Conservation (phyloP, 2,797 vertebrate genomes). For the Rhinoraja longicauda region DNA sequence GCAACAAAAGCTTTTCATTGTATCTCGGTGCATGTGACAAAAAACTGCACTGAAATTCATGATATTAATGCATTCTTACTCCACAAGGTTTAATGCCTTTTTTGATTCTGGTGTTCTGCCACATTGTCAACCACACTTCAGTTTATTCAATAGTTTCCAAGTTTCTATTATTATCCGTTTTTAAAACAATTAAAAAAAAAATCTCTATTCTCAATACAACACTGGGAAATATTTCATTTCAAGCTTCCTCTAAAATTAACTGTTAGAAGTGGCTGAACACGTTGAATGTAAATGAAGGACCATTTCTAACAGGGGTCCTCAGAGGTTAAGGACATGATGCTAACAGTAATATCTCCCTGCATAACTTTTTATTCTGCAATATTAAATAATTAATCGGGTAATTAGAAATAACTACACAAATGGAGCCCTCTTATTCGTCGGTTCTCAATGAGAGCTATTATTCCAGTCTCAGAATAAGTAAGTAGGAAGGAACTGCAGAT, state of each 20-base stretch:
- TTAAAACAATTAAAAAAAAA: background rate
- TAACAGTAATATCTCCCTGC: conserved; percentile 28
- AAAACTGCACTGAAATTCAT: too few relatives aligned
- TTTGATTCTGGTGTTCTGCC: background rate
- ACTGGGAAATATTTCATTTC: conserved; percentile 8
- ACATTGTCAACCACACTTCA: background rate
- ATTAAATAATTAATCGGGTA: conserved; percentile 21
- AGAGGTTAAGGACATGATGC: background rate
- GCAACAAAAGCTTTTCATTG: too few relatives aligned
- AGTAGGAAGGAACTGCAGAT: too few relatives aligned
- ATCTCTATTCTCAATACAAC: background rate
- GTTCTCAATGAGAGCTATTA: background rate
- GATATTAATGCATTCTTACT: too few relatives aligned
- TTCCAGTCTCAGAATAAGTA: background rate
- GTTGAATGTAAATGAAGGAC: conserved; percentile 14
- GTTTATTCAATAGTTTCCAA: background rate
- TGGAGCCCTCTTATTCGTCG: background rate
- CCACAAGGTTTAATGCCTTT: too few relatives aligned
- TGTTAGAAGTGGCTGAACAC: background rate
- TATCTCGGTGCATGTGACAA: too few relatives aligned
- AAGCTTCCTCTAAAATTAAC: background rate
- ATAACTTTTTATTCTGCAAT: background rate
- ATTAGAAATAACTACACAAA: background rate
- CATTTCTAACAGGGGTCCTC: background rate
- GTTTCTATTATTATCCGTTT: background rate